These are phyloP conservation scores for Schrankia costaestrigalis DNA, from an alignment of 2,888 invertebrate genomes.

Conservation along the genomic window DNA sequence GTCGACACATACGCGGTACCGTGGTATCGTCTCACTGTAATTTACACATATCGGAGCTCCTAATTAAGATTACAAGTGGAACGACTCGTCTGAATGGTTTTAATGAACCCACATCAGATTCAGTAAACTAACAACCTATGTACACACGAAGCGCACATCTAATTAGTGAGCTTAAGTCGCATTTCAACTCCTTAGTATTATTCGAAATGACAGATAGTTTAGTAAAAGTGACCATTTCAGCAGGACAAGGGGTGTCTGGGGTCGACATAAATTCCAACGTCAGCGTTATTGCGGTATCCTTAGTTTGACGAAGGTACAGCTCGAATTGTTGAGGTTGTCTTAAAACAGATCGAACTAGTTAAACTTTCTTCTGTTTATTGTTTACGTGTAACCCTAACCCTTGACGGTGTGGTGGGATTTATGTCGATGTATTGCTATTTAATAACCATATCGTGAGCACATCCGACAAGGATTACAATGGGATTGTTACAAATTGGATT, in stretches of 20 bases:
- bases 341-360: constrained; percentile 51
- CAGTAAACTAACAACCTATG: constrained; percentile 19
- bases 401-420: constrained; percentile 33
- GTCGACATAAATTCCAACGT: constrained; percentile 70
- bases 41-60: constrained; percentile 9
- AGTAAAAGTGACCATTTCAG: constrained; percentile 62
- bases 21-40: too few relatives aligned
- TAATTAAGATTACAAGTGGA: constrained; percentile 20
- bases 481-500: too few relatives aligned
- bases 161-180: constrained; percentile 34
- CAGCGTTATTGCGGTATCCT: constrained; percentile 65
- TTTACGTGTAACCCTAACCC: constrained; percentile 41
- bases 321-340: constrained; percentile 63
- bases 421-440: constrained; percentile 36
- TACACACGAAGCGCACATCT: constrained; percentile 14
- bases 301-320: constrained; percentile 71
- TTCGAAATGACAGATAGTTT: constrained; percentile 67
- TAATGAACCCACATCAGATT: constrained; percentile 22
- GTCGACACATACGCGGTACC: too few relatives aligned
- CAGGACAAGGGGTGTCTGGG: constrained; percentile 54
- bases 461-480: too few relatives aligned
- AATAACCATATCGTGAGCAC: constrained; percentile 29
- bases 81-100: constrained; percentile 15
- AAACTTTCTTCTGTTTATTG: constrained; percentile 51
- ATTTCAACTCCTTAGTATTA: constrained; percentile 34